phyloP scores from a whole-genome alignment of 1,140 invertebrate genomes.

The Hirudo medicinalis region DNA sequence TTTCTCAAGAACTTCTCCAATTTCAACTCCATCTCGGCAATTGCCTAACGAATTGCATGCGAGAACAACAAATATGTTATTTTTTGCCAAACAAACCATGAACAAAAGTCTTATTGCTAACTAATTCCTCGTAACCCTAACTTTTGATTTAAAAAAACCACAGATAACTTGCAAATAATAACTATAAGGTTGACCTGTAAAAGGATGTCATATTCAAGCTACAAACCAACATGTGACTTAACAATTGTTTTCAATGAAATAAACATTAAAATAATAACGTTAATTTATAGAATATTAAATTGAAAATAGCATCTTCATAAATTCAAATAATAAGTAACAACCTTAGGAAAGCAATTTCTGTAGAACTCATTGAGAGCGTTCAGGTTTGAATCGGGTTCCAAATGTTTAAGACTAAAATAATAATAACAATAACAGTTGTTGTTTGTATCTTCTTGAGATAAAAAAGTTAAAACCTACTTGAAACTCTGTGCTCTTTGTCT shows the following conservation, averaged over 20 bases:
- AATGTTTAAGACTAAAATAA: neutral
- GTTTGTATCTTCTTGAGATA: neutral
- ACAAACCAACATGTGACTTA: neutral
- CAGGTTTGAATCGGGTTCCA: neutral
- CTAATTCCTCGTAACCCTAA: too few species aligned
- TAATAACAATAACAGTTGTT: neutral
- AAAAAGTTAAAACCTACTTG: neutral
- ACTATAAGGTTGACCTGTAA: neutral
- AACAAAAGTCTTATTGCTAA: too few species aligned
- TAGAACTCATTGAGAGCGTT: conserved; percentile 9
- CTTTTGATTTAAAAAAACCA: too few species aligned
- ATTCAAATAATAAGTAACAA: neutral
- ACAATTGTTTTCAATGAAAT: too few species aligned
- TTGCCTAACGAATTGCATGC: neutral
- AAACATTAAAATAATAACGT: too few species aligned
- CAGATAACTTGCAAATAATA: neutral
- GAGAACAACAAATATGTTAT: too few species aligned
- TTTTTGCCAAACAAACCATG: too few species aligned
- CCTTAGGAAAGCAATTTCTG: conserved; percentile 9
- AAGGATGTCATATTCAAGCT: neutral
- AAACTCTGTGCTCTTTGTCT: conserved; percentile 8
- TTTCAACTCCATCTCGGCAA: neutral
- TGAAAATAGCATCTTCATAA: neutral
- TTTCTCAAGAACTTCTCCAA: neutral
- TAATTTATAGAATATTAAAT: too few species aligned